Evolutionary conservation across 2,113 vertebrate genomes (phyloP).

Genomic region (Diphyllodes magnificus): DNA sequence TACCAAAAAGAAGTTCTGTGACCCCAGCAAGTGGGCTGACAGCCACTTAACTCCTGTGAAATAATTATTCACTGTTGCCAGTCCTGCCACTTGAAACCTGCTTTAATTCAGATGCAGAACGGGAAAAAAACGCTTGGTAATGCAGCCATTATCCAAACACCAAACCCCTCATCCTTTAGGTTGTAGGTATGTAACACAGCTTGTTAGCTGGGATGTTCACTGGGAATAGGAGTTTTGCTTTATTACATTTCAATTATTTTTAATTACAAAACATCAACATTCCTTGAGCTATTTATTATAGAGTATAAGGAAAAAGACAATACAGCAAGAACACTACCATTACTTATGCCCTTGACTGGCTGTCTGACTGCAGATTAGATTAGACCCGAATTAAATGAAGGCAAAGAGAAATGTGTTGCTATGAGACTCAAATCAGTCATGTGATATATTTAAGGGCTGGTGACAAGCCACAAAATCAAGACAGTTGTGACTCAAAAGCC

Average conservation of each 20-base stretch:
- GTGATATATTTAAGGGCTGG: conserved; percentile 14
- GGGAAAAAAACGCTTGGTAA: background rate
- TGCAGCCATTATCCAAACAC: background rate
- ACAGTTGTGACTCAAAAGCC: background rate
- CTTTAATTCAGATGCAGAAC: background rate
- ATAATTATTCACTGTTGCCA: background rate
- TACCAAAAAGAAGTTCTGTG: background rate
- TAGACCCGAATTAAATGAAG: conserved; percentile 34
- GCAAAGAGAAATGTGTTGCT: conserved; percentile 52
- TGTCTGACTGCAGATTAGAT: conserved; percentile 23
- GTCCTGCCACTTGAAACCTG: background rate
- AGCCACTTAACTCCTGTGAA: conserved; percentile 7
- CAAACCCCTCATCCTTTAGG: background rate
- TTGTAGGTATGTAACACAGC: background rate
- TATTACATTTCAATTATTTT: background rate
- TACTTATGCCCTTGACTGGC: conserved; percentile 6
- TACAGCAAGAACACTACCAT: background rate
- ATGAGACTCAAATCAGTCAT: conserved; percentile 47
- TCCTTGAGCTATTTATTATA: background rate
- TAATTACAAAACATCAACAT: background rate
- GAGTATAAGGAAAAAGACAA: background rate
- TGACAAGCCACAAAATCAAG: conserved; percentile 21
- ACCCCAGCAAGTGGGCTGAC: background rate
- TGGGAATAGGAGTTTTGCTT: background rate
- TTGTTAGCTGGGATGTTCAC: background rate